Base-by-base conservation (phyloP, 2,113 vertebrate genomes). In the Thunnus thynnus region DNA sequence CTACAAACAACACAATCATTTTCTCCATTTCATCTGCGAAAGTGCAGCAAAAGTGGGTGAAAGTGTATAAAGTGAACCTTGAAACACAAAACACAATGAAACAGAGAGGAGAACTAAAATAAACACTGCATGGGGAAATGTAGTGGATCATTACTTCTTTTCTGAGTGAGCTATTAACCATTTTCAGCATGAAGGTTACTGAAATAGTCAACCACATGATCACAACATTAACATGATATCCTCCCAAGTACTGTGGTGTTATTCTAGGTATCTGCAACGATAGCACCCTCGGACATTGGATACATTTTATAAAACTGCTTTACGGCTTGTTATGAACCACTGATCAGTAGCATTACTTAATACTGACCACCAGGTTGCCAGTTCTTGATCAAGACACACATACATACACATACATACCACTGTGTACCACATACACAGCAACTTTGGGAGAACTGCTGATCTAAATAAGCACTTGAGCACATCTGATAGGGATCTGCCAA, bases 161-260 rank as follows among this genome's bases (percentile, higher is more conserved):
- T 47, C 12, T 22, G 3, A 67, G 58, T 75, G 10, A 88, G 17
- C 22, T 16, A 86, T 74, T 55, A 86, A 84, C 83, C 18, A 11
- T 68, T 69, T 65, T 10, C 14, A 41, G 76, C 11, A 48, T 44
- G 51, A 74, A 69, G 22, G 65, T 72, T 12, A 74, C 1, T 60
- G 20, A 54, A 63, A 58, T 2, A 36, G 62, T 54, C 46, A 48
- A 66, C 25, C 20, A 72, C 63, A 61, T 10, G 1, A 68, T 72
- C 30, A 75, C n/a, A 63, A 54, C 30, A 46, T 57, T 48, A 32
- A 66, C 36, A 41, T 41, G 36, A 41, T 41, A 41, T 41, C 36
- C 36, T 41, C 36, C 36, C 36, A 41, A 41, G 6, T 41, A 41
- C 36, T 41, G 36, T 41, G 7, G 36, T 9, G 36, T 9, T 41